Evolutionary conservation across 2,113 vertebrate genomes (phyloP), one percentile per base, ranked within the genome.

Genomic region (Delphinus delphis): DNA sequence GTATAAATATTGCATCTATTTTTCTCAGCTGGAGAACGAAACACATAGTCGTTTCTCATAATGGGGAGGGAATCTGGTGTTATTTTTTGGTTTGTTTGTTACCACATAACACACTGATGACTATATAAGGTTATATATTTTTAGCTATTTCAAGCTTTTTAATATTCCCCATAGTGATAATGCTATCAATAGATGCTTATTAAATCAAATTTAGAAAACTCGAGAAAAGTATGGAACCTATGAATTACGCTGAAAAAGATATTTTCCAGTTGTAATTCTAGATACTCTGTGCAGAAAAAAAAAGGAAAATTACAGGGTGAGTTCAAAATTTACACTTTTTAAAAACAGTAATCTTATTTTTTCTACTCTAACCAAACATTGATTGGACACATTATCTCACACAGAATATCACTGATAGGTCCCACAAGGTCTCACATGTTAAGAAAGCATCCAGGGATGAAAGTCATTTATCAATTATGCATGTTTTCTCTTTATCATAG

Each of bases 11-110:
- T 50, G 31, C 15, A 68, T 88, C 65, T 74, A 1, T 76, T 68
- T 89, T 71, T 83, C 53, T 97, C 74, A 90, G 33, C 67, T 90
- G 33, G 67, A 95, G 67, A 90, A 91, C 88, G 10, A 82, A 85
- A 55, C 20, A 76, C n/a, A 47, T 20, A 68, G 36, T 58, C 17
- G 58, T 88, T 81, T 76, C 53, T 94, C 25, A 68, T 63, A 87
- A 63, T 71, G 14, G 10, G 62, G 25, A 81, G 10, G 21, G 77
- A 91, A 86, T 58, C 2, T 79, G 47, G 44, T 73, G 1, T 38
- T 70, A 50, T 50, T 65, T 87, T 58, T 62, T 65, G 17, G 18
- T 58, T 58, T 87, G 9, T 79, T 85, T 70, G 36, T 88, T 26
- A 79, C 50, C 25, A 53, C 80, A 83, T 88, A 70, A 55, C 3